phyloP scores from a whole-genome alignment of 2,888 invertebrate genomes.

The Leptogaster cylindrica region DNA sequence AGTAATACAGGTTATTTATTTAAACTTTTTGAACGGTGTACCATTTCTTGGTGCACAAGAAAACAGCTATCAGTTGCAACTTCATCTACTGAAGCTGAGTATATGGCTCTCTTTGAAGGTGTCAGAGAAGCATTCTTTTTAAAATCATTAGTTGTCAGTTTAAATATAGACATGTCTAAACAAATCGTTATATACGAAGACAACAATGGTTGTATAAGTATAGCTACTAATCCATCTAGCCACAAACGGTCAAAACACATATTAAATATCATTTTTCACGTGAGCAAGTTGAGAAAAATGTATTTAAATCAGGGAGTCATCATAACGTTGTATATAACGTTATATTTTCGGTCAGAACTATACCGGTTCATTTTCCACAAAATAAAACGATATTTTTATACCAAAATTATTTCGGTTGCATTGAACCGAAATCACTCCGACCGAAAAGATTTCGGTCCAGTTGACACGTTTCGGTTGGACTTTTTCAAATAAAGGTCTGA shows the following conservation, averaged over 20 bases:
- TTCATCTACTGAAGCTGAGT: background rate
- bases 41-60: slow-evolving; percentile 43
- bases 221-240: slow-evolving; percentile 42
- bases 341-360: no score
- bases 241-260: slow-evolving; percentile 43
- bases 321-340: no score
- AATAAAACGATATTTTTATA: no score
- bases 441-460: no score
- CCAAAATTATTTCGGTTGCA: no score
- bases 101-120: no score
- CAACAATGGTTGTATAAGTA: slow-evolving; percentile 42
- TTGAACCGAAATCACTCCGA: no score
- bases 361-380: no score
- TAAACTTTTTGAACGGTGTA: slow-evolving; percentile 41
- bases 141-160: slow-evolving; percentile 32
- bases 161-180: slow-evolving; percentile 16
- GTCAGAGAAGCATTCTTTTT: slow-evolving; percentile 36
- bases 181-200: slow-evolving; percentile 41
- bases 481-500: no score
- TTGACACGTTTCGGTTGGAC: no score
- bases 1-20: slow-evolving; percentile 42
- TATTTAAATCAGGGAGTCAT: no score
- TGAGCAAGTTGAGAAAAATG: slow-evolving; percentile 43
- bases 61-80: slow-evolving; percentile 38
- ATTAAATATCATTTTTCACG: slow-evolving; percentile 39